A percentile compares a stretch with the other conserved stretches of the same genome.
phyloP scores from a whole-genome alignment of 2,113 vertebrate species.

The Uropsilus gracilis region DNA sequence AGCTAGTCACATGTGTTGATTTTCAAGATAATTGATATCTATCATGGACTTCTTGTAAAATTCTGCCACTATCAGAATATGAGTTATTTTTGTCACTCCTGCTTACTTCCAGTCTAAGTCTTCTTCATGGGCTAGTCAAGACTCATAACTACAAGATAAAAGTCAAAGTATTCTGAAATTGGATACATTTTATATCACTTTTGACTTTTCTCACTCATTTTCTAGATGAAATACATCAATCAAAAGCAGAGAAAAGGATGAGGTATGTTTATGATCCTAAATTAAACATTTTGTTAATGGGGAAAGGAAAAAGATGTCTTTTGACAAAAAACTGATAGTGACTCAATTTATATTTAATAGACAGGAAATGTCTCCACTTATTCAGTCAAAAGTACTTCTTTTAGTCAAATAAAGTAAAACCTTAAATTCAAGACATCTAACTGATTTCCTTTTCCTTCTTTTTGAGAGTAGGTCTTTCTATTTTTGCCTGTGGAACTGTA shows the following conservation, averaged over 20 bases:
- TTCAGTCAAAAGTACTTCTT: not conserved
- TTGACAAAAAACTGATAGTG: not conserved
- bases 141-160: not conserved
- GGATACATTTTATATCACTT: not conserved
- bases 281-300: constrained; percentile 24
- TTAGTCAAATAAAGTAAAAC: constrained; percentile 30
- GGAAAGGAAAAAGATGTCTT: constrained; percentile 12
- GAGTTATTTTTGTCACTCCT: not conserved
- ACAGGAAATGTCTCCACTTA: not conserved
- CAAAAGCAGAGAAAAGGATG: constrained; percentile 7
- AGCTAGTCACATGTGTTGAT: constrained; percentile 2
- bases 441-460: not conserved
- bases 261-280: not conserved
- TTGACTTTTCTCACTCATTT: not conserved
- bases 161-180: constrained; percentile 25
- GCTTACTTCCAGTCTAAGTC: not conserved
- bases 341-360: constrained; percentile 13
- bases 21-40: constrained; percentile 44
- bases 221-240: not conserved
- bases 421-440: not conserved
- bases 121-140: not conserved
- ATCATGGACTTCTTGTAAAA: not conserved
- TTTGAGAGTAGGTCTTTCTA: not conserved
- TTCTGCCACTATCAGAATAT: not conserved
- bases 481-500: too few relatives aligned